These are phyloP conservation scores for Harpegnathos saltator DNA, from an alignment of 1,140 invertebrate species.

Conservation along the genomic window DNA sequence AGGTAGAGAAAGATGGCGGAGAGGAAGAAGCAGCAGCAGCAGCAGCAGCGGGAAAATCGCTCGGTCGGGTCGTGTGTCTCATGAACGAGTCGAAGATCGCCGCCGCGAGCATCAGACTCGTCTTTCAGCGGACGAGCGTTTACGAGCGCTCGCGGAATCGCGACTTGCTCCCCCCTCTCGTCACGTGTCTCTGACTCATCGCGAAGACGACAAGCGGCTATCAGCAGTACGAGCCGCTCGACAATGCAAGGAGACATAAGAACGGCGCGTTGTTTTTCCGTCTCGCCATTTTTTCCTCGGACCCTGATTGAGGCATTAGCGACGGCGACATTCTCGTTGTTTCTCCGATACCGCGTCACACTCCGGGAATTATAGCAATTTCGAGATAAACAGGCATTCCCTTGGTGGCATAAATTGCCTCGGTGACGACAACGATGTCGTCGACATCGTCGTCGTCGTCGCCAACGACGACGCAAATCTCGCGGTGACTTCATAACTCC, in stretches of 20 bases:
- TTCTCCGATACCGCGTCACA: constrained; percentile 46
- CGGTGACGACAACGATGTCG: constrained; percentile 23
- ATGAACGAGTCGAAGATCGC: too few relatives aligned
- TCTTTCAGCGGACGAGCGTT: too few relatives aligned
- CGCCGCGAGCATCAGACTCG: too few relatives aligned
- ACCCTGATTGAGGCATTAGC: constrained; percentile 55
- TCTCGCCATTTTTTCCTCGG: constrained; percentile 25
- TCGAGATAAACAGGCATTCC: constrained; percentile 45
- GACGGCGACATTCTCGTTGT: constrained; percentile 38
- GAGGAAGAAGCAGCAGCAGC: too few relatives aligned
- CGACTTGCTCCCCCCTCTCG: background rate
- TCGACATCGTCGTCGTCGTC: background rate
- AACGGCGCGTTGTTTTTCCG: constrained; percentile 37
- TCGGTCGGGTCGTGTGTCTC: too few relatives aligned
- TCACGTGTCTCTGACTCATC: background rate
- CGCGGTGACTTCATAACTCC: constrained; percentile 40
- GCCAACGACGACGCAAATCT: constrained; percentile 49
- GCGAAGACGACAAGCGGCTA: constrained; percentile 20
- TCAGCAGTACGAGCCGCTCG: constrained; percentile 21
- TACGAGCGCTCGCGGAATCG: background rate
- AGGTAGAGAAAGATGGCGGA: too few relatives aligned
- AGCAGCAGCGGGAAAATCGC: too few relatives aligned
- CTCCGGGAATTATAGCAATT: constrained; percentile 55
- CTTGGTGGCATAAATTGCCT: constrained; percentile 37
- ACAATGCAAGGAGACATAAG: constrained; percentile 24